Percentiles rank a stretch among this genome's conserved stretches.
Evolutionary conservation across 2,113 vertebrate genomes (phyloP).

Genomic region (Labrus mixtus): DNA sequence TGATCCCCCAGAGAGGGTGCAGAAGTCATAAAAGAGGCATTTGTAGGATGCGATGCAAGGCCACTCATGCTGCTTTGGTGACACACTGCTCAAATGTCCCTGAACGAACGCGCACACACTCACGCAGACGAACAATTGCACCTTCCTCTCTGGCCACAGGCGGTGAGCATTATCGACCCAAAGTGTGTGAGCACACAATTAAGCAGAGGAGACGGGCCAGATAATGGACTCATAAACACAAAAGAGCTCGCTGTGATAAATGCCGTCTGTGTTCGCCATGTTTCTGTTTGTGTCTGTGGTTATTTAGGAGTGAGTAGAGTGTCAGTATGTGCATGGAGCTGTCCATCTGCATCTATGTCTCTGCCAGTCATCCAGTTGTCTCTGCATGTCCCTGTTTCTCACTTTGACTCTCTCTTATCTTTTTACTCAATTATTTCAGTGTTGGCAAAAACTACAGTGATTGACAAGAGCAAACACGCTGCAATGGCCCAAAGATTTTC

Average conservation of each 20-base stretch:
- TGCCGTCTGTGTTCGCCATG: slow-evolving; percentile 53
- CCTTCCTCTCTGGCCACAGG: slow-evolving; percentile 50
- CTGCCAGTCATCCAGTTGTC: slow-evolving; percentile 31
- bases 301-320: slow-evolving; percentile 23
- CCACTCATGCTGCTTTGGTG: slow-evolving; percentile 68
- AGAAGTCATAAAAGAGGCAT: slow-evolving; percentile 72
- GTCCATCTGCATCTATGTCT: slow-evolving; percentile 6
- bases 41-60: slow-evolving; percentile 69
- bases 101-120: slow-evolving; percentile 50
- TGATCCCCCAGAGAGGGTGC: slow-evolving; percentile 52
- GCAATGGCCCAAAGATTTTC: background rate
- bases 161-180: slow-evolving; percentile 70
- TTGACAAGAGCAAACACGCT: background rate
- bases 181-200: slow-evolving; percentile 78
- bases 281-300: slow-evolving; percentile 50
- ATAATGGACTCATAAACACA: slow-evolving; percentile 81
- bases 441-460: slow-evolving; percentile 2
- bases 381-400: slow-evolving; percentile 15
- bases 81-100: slow-evolving; percentile 68
- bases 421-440: slow-evolving; percentile 41
- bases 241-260: slow-evolving; percentile 64
- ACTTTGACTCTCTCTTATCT: slow-evolving; percentile 10
- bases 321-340: slow-evolving; percentile 16
- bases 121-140: slow-evolving; percentile 35
- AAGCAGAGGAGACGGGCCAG: slow-evolving; percentile 67